Conservation (phyloP, 1,140 invertebrate genomes). For the Ceratina japonica region DNA sequence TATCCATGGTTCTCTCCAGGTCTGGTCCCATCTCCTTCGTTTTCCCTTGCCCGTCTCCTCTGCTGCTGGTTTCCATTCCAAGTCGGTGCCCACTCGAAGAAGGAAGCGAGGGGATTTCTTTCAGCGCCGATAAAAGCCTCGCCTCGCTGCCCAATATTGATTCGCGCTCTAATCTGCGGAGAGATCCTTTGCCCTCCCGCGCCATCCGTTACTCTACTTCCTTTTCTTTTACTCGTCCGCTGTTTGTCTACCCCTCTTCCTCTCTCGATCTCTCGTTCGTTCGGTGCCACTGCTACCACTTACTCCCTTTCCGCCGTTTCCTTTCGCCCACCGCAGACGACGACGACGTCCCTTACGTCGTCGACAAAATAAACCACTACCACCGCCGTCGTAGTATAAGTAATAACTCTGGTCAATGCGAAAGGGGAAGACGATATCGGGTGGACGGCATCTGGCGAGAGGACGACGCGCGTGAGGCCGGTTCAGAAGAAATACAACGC, state of each 20-base stretch:
- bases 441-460: conserved; percentile 58
- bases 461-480: conserved; percentile 44
- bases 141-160: conserved; percentile 79
- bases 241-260: background rate
- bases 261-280: background rate
- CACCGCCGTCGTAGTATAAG: conserved; percentile 58
- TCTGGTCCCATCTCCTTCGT: conserved; percentile 35
- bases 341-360: conserved; percentile 50
- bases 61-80: conserved; percentile 45
- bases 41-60: conserved; percentile 42
- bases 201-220: conserved; percentile 23
- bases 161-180: conserved; percentile 78
- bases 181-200: conserved; percentile 53
- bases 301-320: conserved; percentile 21
- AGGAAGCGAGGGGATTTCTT: conserved; percentile 70
- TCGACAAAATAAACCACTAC: conserved; percentile 63
- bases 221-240: conserved; percentile 2
- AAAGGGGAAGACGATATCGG: conserved; percentile 50
- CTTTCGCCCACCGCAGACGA: conserved; percentile 39
- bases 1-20: conserved; percentile 21
- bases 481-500: conserved; percentile 40
- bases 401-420: conserved; percentile 58
- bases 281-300: background rate
- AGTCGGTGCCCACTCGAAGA: conserved; percentile 57
- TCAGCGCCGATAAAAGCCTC: conserved; percentile 77